These are phyloP conservation scores for Glareola pratincola DNA, from an alignment of 2,113 vertebrate genomes.

Conservation along the genomic window DNA sequence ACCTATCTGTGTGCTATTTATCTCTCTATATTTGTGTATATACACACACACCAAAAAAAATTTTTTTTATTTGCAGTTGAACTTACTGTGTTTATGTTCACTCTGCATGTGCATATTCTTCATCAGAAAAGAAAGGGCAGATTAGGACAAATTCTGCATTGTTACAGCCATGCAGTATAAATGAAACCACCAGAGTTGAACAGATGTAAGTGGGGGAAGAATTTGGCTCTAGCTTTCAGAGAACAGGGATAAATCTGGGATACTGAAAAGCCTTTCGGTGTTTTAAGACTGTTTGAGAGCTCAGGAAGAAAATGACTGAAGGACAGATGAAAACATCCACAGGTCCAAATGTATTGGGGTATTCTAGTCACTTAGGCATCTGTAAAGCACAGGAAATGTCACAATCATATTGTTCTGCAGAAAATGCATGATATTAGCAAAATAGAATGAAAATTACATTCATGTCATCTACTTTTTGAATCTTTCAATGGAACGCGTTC, in stretches of 20 bases:
- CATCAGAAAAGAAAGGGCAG: conserved; percentile 24
- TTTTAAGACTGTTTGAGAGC: neutral
- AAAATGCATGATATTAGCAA: neutral
- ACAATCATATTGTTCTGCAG: neutral
- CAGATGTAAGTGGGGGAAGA: conserved; percentile 53
- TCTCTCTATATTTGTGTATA: neutral
- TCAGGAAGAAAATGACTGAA: neutral
- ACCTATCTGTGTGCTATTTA: conserved; percentile 30
- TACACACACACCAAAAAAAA: neutral
- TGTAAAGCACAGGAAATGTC: conserved; percentile 24
- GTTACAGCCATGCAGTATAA: neutral
- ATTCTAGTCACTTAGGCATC: conserved; percentile 28
- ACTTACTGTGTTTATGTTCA: neutral
- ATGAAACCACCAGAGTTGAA: conserved; percentile 45
- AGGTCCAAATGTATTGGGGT: neutral
- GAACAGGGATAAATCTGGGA: neutral
- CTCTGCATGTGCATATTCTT: neutral
- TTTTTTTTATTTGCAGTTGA: neutral
- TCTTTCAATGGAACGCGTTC: neutral
- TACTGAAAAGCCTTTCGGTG: neutral
- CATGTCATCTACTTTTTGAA: neutral
- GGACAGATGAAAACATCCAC: neutral
- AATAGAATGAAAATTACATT: neutral
- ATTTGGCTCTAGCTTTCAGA: conserved; percentile 30
- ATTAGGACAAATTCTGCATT: conserved; percentile 57